These are phyloP conservation scores for Dryadula phaetusa DNA, from an alignment of 2,888 invertebrate species.

Conservation along the genomic window DNA sequence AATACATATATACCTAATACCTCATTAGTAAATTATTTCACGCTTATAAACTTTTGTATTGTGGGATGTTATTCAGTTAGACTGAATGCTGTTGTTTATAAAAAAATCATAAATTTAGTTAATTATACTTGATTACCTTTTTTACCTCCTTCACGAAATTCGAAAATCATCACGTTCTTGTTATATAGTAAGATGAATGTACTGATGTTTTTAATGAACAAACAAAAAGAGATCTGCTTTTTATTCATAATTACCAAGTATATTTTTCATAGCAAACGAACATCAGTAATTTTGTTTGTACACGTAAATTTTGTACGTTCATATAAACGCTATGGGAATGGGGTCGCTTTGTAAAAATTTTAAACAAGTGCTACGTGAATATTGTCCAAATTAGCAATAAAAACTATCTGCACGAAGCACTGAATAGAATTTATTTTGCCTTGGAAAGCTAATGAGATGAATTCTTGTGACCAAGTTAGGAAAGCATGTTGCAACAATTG, in stretches of 20 bases:
- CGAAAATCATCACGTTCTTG: background rate
- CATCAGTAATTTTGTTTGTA: slow-evolving; percentile 20
- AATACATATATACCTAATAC: background rate
- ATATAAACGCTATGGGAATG: slow-evolving; percentile 42
- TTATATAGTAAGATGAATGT: background rate
- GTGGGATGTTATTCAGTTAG: background rate
- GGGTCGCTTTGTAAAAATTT: slow-evolving; percentile 34
- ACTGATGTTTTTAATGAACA: background rate
- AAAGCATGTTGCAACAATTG: slow-evolving; percentile 7
- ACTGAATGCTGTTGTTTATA: background rate
- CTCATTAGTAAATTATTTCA: background rate
- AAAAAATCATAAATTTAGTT: background rate
- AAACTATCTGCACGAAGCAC: slow-evolving; percentile 16
- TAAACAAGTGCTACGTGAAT: slow-evolving; percentile 41
- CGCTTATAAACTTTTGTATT: background rate
- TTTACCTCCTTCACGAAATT: no score
- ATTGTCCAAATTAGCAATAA: slow-evolving; percentile 43
- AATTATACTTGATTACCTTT: no score
- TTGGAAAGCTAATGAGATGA: slow-evolving; percentile 16
- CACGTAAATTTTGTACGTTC: slow-evolving; percentile 33
- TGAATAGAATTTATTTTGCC: slow-evolving; percentile 26
- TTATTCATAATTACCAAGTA: slow-evolving; percentile 31
- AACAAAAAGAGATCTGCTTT: slow-evolving; percentile 5
- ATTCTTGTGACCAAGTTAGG: slow-evolving; percentile 8
- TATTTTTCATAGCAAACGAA: slow-evolving; percentile 7